Evolutionary conservation across 2,797 vertebrate genomes (phyloP), one percentile per base, ranked within the genome.

Genomic region (Neoniphon sammara): DNA sequence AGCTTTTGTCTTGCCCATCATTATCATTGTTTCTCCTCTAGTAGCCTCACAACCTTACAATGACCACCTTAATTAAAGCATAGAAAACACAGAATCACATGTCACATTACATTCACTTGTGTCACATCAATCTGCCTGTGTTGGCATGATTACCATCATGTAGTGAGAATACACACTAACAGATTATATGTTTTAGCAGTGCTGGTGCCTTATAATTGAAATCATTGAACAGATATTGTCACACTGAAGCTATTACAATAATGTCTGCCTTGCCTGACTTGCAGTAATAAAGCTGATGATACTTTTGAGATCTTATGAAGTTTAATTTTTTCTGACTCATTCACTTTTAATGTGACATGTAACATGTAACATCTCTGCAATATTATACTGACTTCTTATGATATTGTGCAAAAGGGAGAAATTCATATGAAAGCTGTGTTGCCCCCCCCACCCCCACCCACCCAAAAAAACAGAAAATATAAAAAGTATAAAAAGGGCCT

Each of bases 201-300:
- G 10, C 21, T 73, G 6, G 21, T 20, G 7, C 3, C 44, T 44
- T 39, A 39, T 62, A 44, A 63, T 31, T 2, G 42, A 0, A 31
- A 25, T 12, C 56, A 50, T 2, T 50, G 2, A 15, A 8, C 12
- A 18, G 6, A n/a, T 49, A 57, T 30, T 44, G 11, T 52, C 2
- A 53, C 3, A 3, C 4, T 63, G 34, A 55, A 73, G 56, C 72
- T 34, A 21, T 25, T 15, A 62, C 5, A 49, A 34, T 67, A 25
- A 66, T 42, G 23, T 18, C 7, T 42, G n/a, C 21, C 60, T 36
- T 59, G 23, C 57, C 14, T 31, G 3, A 70, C 54, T 57, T 39
- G 7, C 9, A 53, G 5, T 3, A 85, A 85, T 85, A 89, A 88
- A 85, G 1, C 6, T 54, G n/a, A 69, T 6, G 7, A 55, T 64